Evolutionary conservation across 2,797 vertebrate genomes (phyloP).

Genomic region (Myoxocephalus aenaeus): DNA sequence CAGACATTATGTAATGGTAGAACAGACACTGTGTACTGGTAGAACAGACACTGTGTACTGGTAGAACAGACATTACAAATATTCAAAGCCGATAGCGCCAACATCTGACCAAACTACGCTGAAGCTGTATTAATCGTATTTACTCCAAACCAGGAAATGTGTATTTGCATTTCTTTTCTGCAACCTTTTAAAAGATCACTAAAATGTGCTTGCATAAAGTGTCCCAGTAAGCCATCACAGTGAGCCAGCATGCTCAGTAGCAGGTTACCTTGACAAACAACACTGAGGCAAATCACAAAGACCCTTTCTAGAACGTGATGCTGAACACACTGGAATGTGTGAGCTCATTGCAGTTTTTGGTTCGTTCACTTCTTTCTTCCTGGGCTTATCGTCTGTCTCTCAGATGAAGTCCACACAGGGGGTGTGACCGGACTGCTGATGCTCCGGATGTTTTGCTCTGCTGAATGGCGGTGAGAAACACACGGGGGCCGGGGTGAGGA

Average conservation of each 20-base stretch:
- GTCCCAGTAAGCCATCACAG: not conserved
- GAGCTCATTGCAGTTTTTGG: not conserved
- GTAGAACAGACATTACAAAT: not conserved
- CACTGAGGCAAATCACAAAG: not conserved
- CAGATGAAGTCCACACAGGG: conserved; percentile 29
- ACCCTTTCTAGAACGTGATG: not conserved
- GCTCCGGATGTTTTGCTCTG: conserved; percentile 29
- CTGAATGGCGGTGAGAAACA: conserved; percentile 9
- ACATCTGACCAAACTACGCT: not conserved
- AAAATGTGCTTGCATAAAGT: not conserved
- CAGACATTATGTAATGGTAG: too few relatives aligned
- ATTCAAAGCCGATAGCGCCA: not conserved
- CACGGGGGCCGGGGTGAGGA: not conserved
- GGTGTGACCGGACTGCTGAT: conserved; percentile 65
- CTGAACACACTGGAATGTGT: not conserved
- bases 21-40: too few relatives aligned
- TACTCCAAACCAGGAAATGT: not conserved
- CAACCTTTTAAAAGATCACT: not conserved
- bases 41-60: too few relatives aligned
- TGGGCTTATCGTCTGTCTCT: not conserved
- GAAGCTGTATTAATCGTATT: not conserved
- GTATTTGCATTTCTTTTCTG: not conserved
- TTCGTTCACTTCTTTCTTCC: not conserved
- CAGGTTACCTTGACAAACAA: not conserved
- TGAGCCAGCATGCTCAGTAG: not conserved